phyloP scores from a whole-genome alignment of 37 sponge, comb jelly and placozoan genomes.

The Oscarella lobularis region DNA sequence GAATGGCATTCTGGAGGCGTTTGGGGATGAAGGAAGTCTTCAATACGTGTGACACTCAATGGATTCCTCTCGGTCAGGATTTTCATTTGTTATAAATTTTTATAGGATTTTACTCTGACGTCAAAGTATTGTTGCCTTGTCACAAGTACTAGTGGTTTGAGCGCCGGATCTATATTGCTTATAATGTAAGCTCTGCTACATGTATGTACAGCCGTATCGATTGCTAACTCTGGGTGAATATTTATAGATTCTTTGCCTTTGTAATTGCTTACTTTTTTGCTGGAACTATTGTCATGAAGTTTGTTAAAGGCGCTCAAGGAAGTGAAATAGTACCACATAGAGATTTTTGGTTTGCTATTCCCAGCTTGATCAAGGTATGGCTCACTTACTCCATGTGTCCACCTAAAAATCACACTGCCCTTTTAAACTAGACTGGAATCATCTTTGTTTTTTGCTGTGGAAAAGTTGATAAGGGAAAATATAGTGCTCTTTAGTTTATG shows the following conservation, averaged over 20 bases:
- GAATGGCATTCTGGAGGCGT: too few relatives aligned
- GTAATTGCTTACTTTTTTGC: background rate
- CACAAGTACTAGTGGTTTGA: background rate
- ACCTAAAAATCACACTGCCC: too few relatives aligned
- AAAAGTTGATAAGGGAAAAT: too few relatives aligned
- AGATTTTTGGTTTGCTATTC: background rate
- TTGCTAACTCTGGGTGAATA: background rate
- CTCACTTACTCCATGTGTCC: too few relatives aligned
- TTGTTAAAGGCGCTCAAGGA: background rate
- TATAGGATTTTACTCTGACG: background rate
- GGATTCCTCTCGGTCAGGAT: too few relatives aligned
- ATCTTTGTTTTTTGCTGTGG: too few relatives aligned
- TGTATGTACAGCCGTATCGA: background rate
- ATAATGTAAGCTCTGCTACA: background rate
- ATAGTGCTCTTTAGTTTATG: too few relatives aligned
- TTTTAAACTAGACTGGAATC: too few relatives aligned
- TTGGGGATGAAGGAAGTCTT: too few relatives aligned
- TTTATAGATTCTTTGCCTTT: background rate
- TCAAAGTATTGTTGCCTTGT: slow-evolving; percentile 1
- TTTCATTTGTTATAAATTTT: too few relatives aligned
- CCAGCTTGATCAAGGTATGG: background rate
- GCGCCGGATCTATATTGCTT: background rate
- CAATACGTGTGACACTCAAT: too few relatives aligned
- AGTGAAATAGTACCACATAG: background rate
- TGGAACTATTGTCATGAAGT: background rate